Evolutionary conservation across 1,140 invertebrate genomes (phyloP), one percentile per base, ranked within the genome.

Genomic region (Brachionus koreanus): DNA sequence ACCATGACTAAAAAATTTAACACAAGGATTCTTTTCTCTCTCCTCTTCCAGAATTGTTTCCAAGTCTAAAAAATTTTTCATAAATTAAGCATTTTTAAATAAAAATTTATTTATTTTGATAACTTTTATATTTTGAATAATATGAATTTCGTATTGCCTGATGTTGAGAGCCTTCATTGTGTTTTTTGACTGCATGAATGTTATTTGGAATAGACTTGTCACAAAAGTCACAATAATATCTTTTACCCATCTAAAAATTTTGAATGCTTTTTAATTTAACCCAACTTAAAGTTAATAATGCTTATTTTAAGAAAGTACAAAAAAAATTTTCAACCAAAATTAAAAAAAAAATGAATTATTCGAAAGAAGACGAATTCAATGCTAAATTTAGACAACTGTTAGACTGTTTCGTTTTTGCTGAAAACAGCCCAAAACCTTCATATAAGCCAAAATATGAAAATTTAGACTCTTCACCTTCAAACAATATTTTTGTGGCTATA

Each of bases 191-290:
- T 9, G 9, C 57, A 23, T 79, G 46, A 23, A 3, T 37, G 16
- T 43, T 65, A 61, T 79, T 61, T 25, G 76, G 76, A 19, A 79
- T 65, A 7, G 49, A 35, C 35, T 79, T 79, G 35, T 79, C 76
- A 65, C 76, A 79, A 79, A 79, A 79, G 25, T 79, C 76, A 65
- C 76, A 79, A 79, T 79, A 79, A 79, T 79, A 79, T 19, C 76
- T 9, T 61, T 79, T 79, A 9, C 76, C 76, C 76, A 79, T 79
- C 9, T 19, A 67, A 10, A 63, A 25, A 67, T 37, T 67, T n/a
- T 67, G 29, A 37, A 67, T 29, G 1, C 3, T 29, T 35, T 67
- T 12, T 29, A 63, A 63, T n/a, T 25, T 16, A 63, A 63, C 19
- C 23, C 12, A 63, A 67, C 25, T 67, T 67, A n/a, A 67, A 67